Evolutionary conservation across 1,140 invertebrate genomes (phyloP).

Genomic region (Drosophila miranda): DNA sequence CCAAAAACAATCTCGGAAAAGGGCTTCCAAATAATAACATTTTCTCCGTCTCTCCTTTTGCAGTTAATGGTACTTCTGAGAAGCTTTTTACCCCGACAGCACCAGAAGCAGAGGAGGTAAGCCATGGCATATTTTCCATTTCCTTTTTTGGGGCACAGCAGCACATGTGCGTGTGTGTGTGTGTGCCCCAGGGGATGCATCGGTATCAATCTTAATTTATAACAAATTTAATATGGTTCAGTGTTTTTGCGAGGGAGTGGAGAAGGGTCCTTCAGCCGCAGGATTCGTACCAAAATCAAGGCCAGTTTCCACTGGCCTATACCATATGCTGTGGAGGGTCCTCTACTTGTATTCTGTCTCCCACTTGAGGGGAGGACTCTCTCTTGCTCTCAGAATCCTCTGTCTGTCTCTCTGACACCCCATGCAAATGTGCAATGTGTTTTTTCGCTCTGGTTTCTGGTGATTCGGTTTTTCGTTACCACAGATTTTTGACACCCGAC

Average conservation of each 20-base stretch:
- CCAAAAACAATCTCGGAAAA: background rate
- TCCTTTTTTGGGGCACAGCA: background rate
- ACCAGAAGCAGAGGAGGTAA: constrained; percentile 45
- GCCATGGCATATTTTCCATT: background rate
- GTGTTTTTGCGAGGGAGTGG: constrained; percentile 21
- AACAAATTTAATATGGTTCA: constrained; percentile 67
- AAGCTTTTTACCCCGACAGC: no score
- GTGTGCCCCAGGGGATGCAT: constrained; percentile 34
- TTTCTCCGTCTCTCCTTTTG: constrained; percentile 4
- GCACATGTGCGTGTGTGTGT: background rate
- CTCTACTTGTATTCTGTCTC: constrained; percentile 1
- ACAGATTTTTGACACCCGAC: constrained; percentile 21
- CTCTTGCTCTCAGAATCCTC: background rate
- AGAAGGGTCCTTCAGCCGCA: constrained; percentile 33
- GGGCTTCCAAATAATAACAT: constrained; percentile 2
- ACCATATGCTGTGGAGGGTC: background rate
- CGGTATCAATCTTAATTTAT: constrained; percentile 78
- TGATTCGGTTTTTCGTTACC: constrained; percentile 26
- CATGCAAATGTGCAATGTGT: constrained; percentile 57
- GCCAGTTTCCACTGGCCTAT: constrained; percentile 32
- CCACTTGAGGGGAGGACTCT: background rate
- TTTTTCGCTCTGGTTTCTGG: background rate
- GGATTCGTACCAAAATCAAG: constrained; percentile 5
- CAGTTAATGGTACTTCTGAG: constrained; percentile 25
- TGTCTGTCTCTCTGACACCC: background rate